Evolutionary conservation across 2,888 invertebrate species (phyloP).

Genomic region (Dioctria linearis): DNA sequence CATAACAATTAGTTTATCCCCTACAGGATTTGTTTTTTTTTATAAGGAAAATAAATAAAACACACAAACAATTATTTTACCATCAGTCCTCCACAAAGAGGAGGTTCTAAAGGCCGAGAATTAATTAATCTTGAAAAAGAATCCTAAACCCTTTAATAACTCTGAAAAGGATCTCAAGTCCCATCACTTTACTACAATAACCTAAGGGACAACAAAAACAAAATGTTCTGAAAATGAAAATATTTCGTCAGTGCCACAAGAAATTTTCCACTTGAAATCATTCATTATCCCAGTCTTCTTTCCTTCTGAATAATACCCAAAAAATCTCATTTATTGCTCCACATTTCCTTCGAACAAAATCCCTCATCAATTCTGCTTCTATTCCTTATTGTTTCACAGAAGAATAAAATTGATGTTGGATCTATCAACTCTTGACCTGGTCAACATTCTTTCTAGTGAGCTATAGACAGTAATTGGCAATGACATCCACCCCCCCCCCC

Average conservation of each 20-base stretch:
- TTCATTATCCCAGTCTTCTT: constrained; percentile 5
- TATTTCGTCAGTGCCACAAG: constrained; percentile 43
- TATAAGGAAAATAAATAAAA: too few relatives aligned
- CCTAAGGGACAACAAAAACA: too few relatives aligned
- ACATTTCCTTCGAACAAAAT: not conserved
- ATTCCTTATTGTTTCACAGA: constrained; percentile 44
- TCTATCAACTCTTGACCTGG: constrained; percentile 53
- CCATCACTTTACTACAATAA: too few relatives aligned
- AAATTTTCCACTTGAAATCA: constrained; percentile 34
- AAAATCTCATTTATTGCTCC: not conserved
- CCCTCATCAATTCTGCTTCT: not conserved
- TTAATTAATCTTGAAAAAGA: too few relatives aligned
- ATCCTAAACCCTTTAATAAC: too few relatives aligned
- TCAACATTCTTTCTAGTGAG: constrained; percentile 47
- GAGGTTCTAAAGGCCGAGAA: too few relatives aligned
- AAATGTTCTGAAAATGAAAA: constrained; percentile 9
- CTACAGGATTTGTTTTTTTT: too few relatives aligned
- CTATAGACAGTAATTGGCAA: constrained; percentile 49
- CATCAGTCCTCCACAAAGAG: too few relatives aligned
- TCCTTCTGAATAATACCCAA: not conserved
- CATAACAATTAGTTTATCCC: too few relatives aligned
- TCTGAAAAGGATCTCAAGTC: too few relatives aligned
- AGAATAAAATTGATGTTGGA: constrained; percentile 42
- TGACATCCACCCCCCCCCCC: constrained; percentile 25
- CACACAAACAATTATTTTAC: too few relatives aligned